Evolutionary conservation across 92 coral and sea anemone genomes (phyloP).

Genomic region (Galaxea fascicularis): DNA sequence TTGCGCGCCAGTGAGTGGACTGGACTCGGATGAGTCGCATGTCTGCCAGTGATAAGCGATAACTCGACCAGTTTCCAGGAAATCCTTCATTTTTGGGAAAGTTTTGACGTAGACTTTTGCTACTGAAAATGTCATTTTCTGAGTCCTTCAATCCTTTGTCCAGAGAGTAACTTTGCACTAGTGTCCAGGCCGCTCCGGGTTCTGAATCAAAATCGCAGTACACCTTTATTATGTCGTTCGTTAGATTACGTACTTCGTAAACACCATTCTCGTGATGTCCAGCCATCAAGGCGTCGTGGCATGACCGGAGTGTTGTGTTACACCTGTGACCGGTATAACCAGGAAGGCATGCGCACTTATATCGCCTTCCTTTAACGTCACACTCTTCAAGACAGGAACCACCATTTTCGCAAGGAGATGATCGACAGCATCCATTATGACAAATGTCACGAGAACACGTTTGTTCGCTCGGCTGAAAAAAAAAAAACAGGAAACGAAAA

Average conservation of each 20-base stretch:
- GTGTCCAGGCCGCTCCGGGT: slow-evolving; percentile 52
- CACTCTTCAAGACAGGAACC: slow-evolving; percentile 38
- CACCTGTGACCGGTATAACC: slow-evolving; percentile 27
- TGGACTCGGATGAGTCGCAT: slow-evolving; percentile 27
- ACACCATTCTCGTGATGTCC: slow-evolving; percentile 15
- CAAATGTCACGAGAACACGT: background rate
- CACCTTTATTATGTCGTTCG: slow-evolving; percentile 9
- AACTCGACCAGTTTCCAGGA: slow-evolving; percentile 48
- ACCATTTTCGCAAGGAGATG: slow-evolving; percentile 40
- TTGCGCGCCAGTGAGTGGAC: slow-evolving; percentile 57
- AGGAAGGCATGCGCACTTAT: slow-evolving; percentile 35
- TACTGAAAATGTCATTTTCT: slow-evolving; percentile 11
- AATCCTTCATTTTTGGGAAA: slow-evolving; percentile 13
- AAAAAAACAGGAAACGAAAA: no score
- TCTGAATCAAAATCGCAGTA: slow-evolving; percentile 52
- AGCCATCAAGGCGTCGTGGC: background rate
- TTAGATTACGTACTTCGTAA: slow-evolving; percentile 9
- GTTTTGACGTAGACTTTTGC: slow-evolving; percentile 19
- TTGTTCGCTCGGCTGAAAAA: slow-evolving; percentile 7
- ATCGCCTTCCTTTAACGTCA: slow-evolving; percentile 15
- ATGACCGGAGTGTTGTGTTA: slow-evolving; percentile 18
- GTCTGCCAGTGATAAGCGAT: slow-evolving; percentile 44
- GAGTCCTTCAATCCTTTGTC: background rate
- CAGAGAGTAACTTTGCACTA: slow-evolving; percentile 33
- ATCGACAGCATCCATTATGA: slow-evolving; percentile 25